Evolutionary conservation across 1,140 invertebrate genomes (phyloP).

Genomic region (Chironomus striatipennis): DNA sequence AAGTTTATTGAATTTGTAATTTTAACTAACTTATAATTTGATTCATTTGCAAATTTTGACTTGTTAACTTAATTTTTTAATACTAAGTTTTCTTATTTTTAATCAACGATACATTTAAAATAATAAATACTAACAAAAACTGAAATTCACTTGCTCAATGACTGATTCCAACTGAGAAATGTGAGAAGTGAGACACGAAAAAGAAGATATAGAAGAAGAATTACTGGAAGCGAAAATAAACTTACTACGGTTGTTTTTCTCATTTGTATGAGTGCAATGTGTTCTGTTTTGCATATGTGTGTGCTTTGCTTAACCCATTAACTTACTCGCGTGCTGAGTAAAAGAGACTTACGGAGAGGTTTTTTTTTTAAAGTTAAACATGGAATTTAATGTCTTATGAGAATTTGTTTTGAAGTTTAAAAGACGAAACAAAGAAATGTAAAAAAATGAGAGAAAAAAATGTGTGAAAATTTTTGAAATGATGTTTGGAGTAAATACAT

Average conservation of each 20-base stretch:
- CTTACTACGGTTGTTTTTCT: not conserved
- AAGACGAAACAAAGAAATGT: not conserved
- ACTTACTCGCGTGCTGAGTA: not conserved
- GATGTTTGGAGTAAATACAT: not conserved
- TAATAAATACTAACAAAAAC: not conserved
- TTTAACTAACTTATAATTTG: not conserved
- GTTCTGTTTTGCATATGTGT: not conserved
- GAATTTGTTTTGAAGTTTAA: not conserved
- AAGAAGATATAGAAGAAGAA: not conserved
- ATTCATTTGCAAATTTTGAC: not conserved
- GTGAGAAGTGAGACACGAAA: no score
- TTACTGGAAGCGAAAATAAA: not conserved
- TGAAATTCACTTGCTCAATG: conserved; percentile 8
- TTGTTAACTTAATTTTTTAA: not conserved
- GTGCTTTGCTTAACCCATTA: not conserved
- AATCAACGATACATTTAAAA: not conserved
- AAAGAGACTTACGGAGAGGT: not conserved
- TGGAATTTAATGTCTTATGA: not conserved
- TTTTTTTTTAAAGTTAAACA: not conserved
- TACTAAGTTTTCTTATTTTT: not conserved
- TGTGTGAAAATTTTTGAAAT: not conserved
- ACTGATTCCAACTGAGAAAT: not conserved
- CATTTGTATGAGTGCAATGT: not conserved
- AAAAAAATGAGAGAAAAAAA: not conserved
- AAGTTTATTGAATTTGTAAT: not conserved